These are phyloP conservation scores for Corella eumyota DNA, from an alignment of 23 tunicate genomes.

Conservation along the genomic window DNA sequence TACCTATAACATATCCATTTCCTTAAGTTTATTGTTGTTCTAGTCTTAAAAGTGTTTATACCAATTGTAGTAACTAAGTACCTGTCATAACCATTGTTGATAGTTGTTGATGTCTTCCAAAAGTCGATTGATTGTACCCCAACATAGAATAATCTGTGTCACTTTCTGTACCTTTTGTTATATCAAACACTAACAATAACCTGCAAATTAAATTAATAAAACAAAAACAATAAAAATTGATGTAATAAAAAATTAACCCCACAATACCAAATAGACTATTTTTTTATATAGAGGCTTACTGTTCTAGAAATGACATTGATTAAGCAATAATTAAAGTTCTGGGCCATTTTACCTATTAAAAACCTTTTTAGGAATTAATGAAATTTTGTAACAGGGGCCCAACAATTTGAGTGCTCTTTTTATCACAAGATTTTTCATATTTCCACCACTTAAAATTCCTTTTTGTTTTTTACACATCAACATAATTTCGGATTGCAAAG, in stretches of 20 bases:
- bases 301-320: no score
- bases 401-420: constrained; percentile 24
- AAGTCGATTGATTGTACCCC: constrained; percentile 32
- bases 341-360: constrained; percentile 67
- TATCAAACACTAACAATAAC: constrained; percentile 71
- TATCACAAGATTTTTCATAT: constrained; percentile 18
- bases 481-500: constrained; percentile 4
- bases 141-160: constrained; percentile 53
- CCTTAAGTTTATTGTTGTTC: no score
- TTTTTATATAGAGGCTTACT: no score
- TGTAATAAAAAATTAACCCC: no score
- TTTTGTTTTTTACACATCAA: constrained; percentile 37
- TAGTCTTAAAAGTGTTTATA: no score
- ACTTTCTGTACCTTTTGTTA: constrained; percentile 51
- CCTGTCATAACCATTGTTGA: constrained; percentile 62
- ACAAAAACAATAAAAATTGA: no score
- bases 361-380: constrained; percentile 23
- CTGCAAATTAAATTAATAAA: constrained; percentile 10
- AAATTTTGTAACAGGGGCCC: constrained; percentile 61
- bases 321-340: no score
- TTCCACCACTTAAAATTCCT: constrained; percentile 8
- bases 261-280: no score
- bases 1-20: no score
- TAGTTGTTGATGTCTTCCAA: constrained; percentile 46
- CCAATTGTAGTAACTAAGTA: no score